Conservation (phyloP, 2,113 vertebrate species). For the Oncorhynchus masou region DNA sequence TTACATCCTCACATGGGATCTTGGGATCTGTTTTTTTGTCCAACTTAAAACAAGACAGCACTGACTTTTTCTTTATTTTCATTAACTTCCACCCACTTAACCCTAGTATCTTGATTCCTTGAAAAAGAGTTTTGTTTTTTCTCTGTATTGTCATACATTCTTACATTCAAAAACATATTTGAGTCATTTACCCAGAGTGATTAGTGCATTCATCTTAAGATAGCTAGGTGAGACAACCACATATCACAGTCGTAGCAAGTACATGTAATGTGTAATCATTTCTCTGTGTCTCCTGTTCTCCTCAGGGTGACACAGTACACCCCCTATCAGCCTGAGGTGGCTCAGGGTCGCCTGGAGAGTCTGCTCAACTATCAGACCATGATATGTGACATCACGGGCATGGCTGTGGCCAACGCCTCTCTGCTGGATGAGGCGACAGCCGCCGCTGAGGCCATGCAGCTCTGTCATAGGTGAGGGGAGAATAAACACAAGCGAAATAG, state of each 20-base stretch:
- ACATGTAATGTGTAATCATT: not conserved
- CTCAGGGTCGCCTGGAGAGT: slow-evolving; percentile 94
- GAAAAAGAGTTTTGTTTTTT: not conserved
- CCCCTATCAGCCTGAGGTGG: slow-evolving; percentile 95
- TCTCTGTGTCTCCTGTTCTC: not conserved
- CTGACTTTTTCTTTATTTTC: not conserved
- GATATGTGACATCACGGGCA: slow-evolving; percentile 93
- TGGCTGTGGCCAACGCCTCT: slow-evolving; percentile 92
- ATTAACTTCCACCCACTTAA: not conserved
- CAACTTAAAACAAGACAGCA: not conserved
- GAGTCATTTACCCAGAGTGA: too few relatives aligned
- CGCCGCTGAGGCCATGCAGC: slow-evolving; percentile 96
- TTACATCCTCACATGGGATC: not conserved
- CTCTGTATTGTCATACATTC: too few relatives aligned
- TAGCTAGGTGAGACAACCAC: not conserved
- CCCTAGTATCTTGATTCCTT: not conserved
- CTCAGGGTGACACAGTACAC: slow-evolving; percentile 97
- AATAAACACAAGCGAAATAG: slow-evolving; percentile 1
- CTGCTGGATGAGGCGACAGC: slow-evolving; percentile 94
- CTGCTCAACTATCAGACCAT: slow-evolving; percentile 97
- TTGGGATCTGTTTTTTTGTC: slow-evolving; percentile 10
- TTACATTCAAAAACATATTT: too few relatives aligned
- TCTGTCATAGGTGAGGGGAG: slow-evolving; percentile 86
- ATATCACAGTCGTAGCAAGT: too few relatives aligned
- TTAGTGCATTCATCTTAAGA: too few relatives aligned